Evolutionary conservation across 2,113 vertebrate genomes (phyloP).

Genomic region (Erythrocercus mccallii): DNA sequence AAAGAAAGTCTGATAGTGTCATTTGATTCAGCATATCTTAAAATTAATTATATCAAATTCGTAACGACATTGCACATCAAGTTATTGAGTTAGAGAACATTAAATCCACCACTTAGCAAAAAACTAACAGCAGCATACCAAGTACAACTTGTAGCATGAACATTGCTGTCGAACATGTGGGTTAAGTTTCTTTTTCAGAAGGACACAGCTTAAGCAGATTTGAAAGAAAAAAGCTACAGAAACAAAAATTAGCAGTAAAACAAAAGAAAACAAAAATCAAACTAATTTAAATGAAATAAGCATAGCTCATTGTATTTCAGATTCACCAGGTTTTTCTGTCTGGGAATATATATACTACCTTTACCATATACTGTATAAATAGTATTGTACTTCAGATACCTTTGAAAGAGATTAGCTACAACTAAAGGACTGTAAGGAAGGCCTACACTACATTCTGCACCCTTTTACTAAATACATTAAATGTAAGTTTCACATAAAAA

Average conservation of each 20-base stretch:
- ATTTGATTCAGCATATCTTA: not conserved
- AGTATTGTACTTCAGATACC: not conserved
- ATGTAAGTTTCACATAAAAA: not conserved
- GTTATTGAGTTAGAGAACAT: not conserved
- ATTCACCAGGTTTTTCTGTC: not conserved
- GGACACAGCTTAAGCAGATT: conserved; percentile 15
- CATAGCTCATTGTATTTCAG: not conserved
- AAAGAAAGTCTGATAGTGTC: not conserved
- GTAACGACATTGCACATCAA: conserved; percentile 9
- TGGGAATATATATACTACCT: not conserved
- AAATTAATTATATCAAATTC: not conserved
- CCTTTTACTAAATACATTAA: not conserved
- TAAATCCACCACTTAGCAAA: not conserved
- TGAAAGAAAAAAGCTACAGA: conserved; percentile 27
- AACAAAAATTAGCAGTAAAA: conserved; percentile 14
- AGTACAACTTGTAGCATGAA: not conserved
- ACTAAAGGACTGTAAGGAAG: not conserved
- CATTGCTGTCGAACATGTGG: not conserved
- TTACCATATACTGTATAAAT: not conserved
- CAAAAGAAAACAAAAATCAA: not conserved
- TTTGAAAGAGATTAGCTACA: not conserved
- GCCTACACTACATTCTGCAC: not conserved
- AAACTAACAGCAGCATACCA: not conserved
- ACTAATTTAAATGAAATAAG: conserved; percentile 13
- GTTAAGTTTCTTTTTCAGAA: not conserved